phyloP scores from a whole-genome alignment of 23 tunicate genomes.

The Trididemnum nubilum region DNA sequence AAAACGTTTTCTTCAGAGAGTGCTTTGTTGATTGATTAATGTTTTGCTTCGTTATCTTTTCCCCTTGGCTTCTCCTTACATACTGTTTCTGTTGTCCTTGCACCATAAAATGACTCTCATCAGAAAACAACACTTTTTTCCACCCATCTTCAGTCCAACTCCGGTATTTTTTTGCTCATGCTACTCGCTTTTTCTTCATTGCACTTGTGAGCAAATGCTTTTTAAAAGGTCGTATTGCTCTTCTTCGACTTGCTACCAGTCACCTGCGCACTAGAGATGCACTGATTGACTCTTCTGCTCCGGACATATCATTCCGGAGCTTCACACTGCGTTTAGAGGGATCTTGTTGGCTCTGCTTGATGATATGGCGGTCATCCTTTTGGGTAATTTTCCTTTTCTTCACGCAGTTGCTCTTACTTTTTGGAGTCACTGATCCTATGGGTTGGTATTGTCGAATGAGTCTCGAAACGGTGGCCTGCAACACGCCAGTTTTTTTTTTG shows the following conservation, averaged over 20 bases:
- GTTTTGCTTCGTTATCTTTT: not conserved
- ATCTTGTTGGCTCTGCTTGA: not conserved
- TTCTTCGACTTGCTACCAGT: not conserved
- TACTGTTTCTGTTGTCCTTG: not conserved
- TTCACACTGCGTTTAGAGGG: not conserved
- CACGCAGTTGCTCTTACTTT: not conserved
- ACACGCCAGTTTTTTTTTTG: not conserved
- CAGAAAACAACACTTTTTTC: slow-evolving; percentile 4
- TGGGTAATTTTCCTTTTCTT: not conserved
- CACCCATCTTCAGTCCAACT: not conserved
- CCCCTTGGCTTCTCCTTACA: not conserved
- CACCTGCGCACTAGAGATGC: not conserved
- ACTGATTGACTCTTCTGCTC: not conserved
- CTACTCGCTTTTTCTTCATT: slow-evolving; percentile 4
- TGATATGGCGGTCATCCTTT: not conserved
- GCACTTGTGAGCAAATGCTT: not conserved
- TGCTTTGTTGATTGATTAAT: not conserved
- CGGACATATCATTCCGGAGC: not conserved
- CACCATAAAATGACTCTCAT: slow-evolving; percentile 5
- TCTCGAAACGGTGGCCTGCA: not conserved
- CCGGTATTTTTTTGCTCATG: not conserved
- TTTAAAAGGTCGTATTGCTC: not conserved
- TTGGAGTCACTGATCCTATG: not conserved
- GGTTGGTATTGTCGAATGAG: not conserved
- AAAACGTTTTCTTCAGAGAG: not conserved